Base-by-base conservation (phyloP, 2,797 vertebrate genomes). In the Melanogrammus aeglefinus region DNA sequence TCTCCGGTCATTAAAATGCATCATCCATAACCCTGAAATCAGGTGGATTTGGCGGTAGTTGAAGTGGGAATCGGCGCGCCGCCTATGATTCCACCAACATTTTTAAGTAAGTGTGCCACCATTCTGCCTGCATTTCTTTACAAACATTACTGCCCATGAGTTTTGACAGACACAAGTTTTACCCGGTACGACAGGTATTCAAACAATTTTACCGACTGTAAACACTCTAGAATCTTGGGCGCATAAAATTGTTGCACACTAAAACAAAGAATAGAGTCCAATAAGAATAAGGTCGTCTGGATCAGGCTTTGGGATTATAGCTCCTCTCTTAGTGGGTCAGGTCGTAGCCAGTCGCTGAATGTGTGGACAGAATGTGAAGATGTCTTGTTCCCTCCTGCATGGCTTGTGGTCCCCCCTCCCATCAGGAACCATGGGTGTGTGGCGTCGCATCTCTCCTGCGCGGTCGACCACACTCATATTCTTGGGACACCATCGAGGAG, bases 1-100 rank as follows among this genome's bases (percentile, higher is more conserved):
- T 29, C 33, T 74, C 41, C 7, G 16, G 12, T 74, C 21, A 27
- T 73, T 73, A 21, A 73, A 39, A 39, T 73, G 63, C 27, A 12
- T 35, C 66, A 0, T 74, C 1, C 33, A 24, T 57, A 31, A 31
- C 31, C 31, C 31, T 77, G 12, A 74, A 63, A 47, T 74, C 81
- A 99, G 98, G 97, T 99, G 82, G 97, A 99, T 82, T 79, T 99
- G 82, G 97, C 97, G 0, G 93, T 99, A 75, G 88, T 99, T 73
- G 98, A 99, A 88, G 98, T 99, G 75, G 98, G 98, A n/a, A n/a
- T n/a, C n/a, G n/a, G n/a, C n/a, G 98, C 0, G 98, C 97, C 0
- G 95, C 96, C 0, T 99, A 96, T 0, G 98, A 99, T 90, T 97
- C 96, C 83, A 99, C 98, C 21, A 99, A 99, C 83, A 96, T 99